phyloP scores from a whole-genome alignment of 2,113 vertebrate species.

The Sterna hirundo region DNA sequence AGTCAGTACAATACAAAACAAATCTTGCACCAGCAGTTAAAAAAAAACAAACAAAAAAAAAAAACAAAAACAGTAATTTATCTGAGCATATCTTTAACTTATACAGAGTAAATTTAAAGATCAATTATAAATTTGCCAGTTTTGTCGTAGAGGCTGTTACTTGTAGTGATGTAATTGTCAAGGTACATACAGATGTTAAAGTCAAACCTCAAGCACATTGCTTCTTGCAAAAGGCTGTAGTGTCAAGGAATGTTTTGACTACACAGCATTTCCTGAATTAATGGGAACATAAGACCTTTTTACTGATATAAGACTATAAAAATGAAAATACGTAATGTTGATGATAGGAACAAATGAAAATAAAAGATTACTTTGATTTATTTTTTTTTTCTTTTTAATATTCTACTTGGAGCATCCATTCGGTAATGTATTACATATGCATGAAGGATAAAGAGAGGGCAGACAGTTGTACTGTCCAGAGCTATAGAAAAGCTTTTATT shows the following conservation, averaged over 20 bases:
- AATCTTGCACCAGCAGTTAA: neutral
- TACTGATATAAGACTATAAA: neutral
- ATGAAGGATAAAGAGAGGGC: neutral
- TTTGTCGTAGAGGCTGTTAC: neutral
- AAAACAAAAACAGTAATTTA: conserved; percentile 19
- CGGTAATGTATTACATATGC: neutral
- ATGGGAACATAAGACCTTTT: neutral
- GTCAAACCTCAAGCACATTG: neutral
- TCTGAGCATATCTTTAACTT: conserved; percentile 10
- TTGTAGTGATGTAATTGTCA: neutral
- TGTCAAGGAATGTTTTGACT: neutral
- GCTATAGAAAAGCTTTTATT: neutral
- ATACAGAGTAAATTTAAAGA: neutral
- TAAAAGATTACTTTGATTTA: neutral
- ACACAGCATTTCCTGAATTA: neutral
- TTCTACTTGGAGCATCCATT: neutral
- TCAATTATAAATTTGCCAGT: neutral
- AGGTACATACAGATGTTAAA: neutral
- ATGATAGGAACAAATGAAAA: neutral
- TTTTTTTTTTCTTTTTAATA: neutral
- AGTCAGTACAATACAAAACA: neutral
- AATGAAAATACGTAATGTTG: neutral
- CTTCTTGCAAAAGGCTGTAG: neutral
- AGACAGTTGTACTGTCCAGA: neutral
- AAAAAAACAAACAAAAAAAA: neutral